Evolutionary conservation across 2,113 vertebrate species (phyloP).

Genomic region (Apodemus sylvaticus): DNA sequence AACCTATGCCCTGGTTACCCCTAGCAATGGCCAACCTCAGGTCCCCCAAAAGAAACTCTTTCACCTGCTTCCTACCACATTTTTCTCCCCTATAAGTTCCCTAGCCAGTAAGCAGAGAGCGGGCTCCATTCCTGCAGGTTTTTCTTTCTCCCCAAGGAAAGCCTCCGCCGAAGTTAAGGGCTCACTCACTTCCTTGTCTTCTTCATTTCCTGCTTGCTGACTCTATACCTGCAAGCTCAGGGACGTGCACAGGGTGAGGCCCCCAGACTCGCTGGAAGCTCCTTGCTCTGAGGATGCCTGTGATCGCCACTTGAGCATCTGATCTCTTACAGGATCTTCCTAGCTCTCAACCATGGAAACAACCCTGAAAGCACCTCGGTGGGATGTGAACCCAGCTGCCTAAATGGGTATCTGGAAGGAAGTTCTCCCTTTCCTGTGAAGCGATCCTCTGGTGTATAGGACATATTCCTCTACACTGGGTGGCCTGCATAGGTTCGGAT

Average conservation of each 20-base stretch:
- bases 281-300: not conserved
- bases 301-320: not conserved
- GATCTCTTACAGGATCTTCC: not conserved
- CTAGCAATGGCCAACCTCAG: not conserved
- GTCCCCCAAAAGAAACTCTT: not conserved
- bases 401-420: not conserved
- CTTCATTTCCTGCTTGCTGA: not conserved
- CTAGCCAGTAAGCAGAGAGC: not conserved
- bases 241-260: not conserved
- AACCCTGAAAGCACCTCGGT: not conserved
- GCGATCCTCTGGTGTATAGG: not conserved
- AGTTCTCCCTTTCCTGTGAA: not conserved
- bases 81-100: not conserved
- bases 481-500: not conserved
- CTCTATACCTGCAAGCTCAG: not conserved
- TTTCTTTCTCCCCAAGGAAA: not conserved
- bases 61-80: not conserved
- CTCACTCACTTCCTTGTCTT: not conserved
- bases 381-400: not conserved
- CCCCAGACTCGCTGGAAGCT: not conserved
- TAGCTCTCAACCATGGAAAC: not conserved
- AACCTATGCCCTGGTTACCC: not conserved
- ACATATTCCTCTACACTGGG: not conserved
- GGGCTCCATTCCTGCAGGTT: not conserved
- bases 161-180: not conserved